phyloP scores from a whole-genome alignment of 2,113 vertebrate genomes.

The Lagopus leucura region DNA sequence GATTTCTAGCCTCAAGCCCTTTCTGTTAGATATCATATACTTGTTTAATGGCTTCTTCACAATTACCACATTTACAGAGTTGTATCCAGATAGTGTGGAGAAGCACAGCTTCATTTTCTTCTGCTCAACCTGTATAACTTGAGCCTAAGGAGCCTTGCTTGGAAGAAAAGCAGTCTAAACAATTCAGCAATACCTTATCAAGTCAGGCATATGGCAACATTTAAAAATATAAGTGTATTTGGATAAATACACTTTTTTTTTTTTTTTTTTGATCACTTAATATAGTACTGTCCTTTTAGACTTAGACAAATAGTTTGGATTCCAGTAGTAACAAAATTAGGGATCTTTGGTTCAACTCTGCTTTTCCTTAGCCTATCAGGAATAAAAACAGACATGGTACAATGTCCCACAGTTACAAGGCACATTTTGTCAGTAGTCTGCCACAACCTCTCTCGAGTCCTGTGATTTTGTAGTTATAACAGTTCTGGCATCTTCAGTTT shows the following conservation, averaged over 20 bases:
- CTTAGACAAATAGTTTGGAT: neutral
- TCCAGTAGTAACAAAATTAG: neutral
- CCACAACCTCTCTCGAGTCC: neutral
- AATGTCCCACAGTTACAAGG: neutral
- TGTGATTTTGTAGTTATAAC: neutral
- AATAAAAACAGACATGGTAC: neutral
- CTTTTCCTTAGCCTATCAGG: neutral
- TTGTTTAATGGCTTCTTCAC: neutral
- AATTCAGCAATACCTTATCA: neutral
- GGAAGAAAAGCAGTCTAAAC: neutral
- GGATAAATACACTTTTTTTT: neutral
- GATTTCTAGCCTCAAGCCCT: neutral
- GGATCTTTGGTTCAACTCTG: neutral
- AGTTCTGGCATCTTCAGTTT: neutral
- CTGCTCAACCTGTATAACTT: neutral
- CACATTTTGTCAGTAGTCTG: neutral
- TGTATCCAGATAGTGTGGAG: neutral
- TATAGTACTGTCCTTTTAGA: neutral
- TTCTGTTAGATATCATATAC: neutral
- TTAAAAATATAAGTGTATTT: neutral
- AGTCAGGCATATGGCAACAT: neutral
- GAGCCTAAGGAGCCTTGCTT: neutral
- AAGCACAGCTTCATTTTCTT: neutral
- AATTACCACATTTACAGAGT: neutral
- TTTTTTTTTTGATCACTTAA: neutral